Percentiles rank a stretch among this genome's conserved stretches.
Conservation (phyloP, 2,797 vertebrate genomes). For the Channallabes apus region DNA sequence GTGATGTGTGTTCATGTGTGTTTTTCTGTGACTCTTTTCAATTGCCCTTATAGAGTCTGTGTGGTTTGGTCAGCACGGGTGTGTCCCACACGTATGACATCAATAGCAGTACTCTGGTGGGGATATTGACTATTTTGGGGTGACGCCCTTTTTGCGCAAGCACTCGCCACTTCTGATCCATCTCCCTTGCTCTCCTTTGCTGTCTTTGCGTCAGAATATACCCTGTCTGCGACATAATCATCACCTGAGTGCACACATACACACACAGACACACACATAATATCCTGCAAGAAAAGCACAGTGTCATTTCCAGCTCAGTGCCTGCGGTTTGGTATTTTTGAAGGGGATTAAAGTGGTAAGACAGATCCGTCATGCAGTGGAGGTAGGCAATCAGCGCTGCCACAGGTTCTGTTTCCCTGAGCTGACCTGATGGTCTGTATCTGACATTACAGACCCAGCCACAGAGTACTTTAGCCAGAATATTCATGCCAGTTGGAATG, state of each 20-base stretch:
- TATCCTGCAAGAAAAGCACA: conserved; percentile 28
- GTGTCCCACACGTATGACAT: conserved; percentile 60
- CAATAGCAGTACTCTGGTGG: conserved; percentile 50
- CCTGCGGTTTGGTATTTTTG: conserved; percentile 29
- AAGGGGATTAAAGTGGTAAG: conserved; percentile 15
- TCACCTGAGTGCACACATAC: conserved; percentile 35
- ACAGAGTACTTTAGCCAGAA: conserved; percentile 15
- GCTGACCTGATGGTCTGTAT: conserved; percentile 12
- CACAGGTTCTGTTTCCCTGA: conserved; percentile 19
- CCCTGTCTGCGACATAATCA: conserved; percentile 50
- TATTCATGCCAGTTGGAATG: neutral
- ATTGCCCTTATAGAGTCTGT: conserved; percentile 40
- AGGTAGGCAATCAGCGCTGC: conserved; percentile 9
- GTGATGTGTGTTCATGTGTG: conserved; percentile 10
- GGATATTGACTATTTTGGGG: conserved; percentile 57
- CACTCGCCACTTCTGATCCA: conserved; percentile 40
- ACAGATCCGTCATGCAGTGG: conserved; percentile 1
- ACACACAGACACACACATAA: conserved; percentile 42
- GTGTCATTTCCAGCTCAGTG: conserved; percentile 42
- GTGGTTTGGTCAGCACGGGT: conserved; percentile 51
- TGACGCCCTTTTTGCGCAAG: conserved; percentile 58
- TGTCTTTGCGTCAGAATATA: conserved; percentile 44
- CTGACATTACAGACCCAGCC: conserved; percentile 28
- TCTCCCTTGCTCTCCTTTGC: conserved; percentile 31
- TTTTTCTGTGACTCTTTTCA: conserved; percentile 29